Evolutionary conservation across 2,113 vertebrate genomes (phyloP), one percentile per base, ranked within the genome.

Genomic region (Tauraco erythrolophus): DNA sequence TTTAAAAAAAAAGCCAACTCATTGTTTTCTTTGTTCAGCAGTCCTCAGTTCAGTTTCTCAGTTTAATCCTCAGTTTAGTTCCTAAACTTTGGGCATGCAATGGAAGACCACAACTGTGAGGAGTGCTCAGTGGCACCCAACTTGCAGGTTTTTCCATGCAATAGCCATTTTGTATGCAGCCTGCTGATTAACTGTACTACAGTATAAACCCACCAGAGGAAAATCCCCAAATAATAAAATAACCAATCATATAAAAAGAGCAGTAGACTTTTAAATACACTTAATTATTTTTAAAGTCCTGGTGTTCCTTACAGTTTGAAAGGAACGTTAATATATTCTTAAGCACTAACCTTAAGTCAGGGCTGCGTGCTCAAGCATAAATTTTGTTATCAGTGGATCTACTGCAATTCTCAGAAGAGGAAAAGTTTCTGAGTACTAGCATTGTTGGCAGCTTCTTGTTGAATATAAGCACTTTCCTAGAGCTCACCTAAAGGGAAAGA

Each of bases 341-440:
- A 95, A 95, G 80, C 92, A 92, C 85, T 96, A 97, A 95, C 70
- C 80, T 94, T 95, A 96, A 97, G 84, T 88, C 69, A 88, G 51
- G 69, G 60, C 60, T 72, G 78, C 83, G 4, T 97, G 97, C 96
- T 97, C 84, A 71, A 81, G 97, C 96, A 97, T 95, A 97, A 92
- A 91, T 96, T 89, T 37, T 86, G 3, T 64, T 93, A 94, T 97
- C 96, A 95, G 94, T 78, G 35, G 84, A 97, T 98, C 95, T 97
- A 91, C 94, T 96, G 79, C 50, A 96, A 7, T 89, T 91, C 95
- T 89, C 77, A 69, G 70, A 84, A 96, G 89, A 86, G 37, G 66
- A 54, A 89, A 95, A 95, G 66, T 28, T 95, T 82, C 86, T 86
- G 87, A 94, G 39, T 85, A 68, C 53, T 76, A 61, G 79, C 8